Conservation (phyloP, 2,113 vertebrate genomes). For the Sylvia atricapilla region DNA sequence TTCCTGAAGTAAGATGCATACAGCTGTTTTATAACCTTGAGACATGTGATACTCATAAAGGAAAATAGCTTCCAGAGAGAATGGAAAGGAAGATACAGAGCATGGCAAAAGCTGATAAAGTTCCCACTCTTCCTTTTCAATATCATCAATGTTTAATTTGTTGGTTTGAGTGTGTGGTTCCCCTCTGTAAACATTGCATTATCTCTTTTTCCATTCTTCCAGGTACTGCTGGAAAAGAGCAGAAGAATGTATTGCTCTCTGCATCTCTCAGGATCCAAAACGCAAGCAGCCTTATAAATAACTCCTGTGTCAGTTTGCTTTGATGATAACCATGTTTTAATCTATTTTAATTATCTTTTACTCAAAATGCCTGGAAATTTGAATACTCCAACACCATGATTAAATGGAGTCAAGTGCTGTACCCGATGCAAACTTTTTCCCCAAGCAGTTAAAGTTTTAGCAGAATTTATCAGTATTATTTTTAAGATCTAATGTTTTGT, state of each 20-base stretch:
- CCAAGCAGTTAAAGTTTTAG: neutral
- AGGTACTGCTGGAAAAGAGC: slow-evolving; percentile 86
- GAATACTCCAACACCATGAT: neutral
- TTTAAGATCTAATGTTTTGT: neutral
- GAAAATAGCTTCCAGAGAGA: neutral
- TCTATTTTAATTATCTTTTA: neutral
- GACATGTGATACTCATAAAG: neutral
- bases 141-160: neutral
- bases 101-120: neutral
- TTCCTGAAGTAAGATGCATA: neutral
- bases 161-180: neutral
- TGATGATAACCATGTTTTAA: neutral
- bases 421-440: neutral
- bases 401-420: neutral
- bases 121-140: neutral
- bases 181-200: neutral
- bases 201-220: neutral
- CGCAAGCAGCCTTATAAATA: slow-evolving; percentile 77
- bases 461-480: neutral
- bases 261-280: slow-evolving; percentile 83
- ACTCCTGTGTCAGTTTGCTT: neutral
- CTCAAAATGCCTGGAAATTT: neutral
- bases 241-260: slow-evolving; percentile 79
- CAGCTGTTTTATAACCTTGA: neutral
- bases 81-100: neutral